These are phyloP conservation scores for Drosophila planitibia DNA, from an alignment of 2,888 invertebrate species.

Conservation along the genomic window DNA sequence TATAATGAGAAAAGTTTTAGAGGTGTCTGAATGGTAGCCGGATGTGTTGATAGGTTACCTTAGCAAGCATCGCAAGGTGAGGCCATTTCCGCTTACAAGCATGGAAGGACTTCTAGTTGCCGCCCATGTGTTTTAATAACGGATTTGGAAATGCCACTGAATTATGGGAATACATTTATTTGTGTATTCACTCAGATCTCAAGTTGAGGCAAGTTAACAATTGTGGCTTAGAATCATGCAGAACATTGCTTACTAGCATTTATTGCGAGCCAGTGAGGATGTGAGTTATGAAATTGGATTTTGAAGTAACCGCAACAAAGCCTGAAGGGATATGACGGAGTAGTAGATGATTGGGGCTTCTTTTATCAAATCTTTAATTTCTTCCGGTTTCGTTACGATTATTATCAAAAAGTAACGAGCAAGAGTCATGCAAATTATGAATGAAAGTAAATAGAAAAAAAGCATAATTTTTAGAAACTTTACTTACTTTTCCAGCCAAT, in stretches of 20 bases:
- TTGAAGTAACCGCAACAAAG: background rate
- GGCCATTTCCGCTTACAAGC: conserved; percentile 11
- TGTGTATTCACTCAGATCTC: background rate
- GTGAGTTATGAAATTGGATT: background rate
- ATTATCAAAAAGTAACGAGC: background rate
- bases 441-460: background rate
- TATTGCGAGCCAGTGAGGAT: background rate
- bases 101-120: background rate
- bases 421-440: background rate
- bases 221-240: background rate
- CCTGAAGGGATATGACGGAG: background rate
- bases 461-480: background rate
- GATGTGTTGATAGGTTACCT: conserved; percentile 33
- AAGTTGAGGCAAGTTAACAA: background rate
- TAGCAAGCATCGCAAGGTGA: conserved; percentile 15
- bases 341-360: background rate
- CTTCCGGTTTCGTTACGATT: background rate
- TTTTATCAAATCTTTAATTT: background rate
- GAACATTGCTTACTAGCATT: background rate
- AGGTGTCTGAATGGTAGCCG: conserved; percentile 36
- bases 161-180: background rate
- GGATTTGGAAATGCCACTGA: conserved; percentile 10
- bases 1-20: conserved; percentile 74
- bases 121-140: background rate
- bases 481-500: background rate